A percentile compares a stretch with the other conserved stretches of the same genome.
Evolutionary conservation across 2,113 vertebrate genomes (phyloP).

Genomic region (Dryoscopus gambensis): DNA sequence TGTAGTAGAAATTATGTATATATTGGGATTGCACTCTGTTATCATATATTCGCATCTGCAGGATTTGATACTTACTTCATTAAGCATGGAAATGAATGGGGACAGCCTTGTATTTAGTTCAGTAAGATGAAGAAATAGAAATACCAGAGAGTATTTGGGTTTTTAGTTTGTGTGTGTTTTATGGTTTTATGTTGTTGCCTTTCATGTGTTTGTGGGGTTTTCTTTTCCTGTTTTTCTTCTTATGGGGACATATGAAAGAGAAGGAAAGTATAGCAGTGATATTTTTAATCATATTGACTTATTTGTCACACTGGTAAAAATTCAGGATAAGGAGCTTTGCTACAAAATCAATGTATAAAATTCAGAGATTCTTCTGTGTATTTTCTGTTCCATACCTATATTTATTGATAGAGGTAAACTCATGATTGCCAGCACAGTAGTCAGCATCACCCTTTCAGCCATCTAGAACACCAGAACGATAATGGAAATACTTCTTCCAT

Average conservation of each 20-base stretch:
- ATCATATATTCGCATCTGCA: background rate
- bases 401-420: background rate
- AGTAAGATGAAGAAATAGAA: background rate
- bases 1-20: background rate
- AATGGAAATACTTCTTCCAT: background rate
- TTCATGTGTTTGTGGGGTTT: background rate
- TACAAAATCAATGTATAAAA: background rate
- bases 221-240: background rate
- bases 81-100: background rate
- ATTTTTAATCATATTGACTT: background rate
- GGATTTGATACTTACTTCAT: background rate
- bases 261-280: background rate
- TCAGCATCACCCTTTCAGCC: background rate
- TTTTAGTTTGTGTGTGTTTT: background rate
- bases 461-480: background rate
- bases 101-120: background rate
- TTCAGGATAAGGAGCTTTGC: background rate
- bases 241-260: background rate
- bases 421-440: background rate
- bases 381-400: background rate
- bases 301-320: background rate
- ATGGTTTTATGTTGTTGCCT: rapidly evolving
- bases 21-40: background rate
- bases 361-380: background rate
- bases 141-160: background rate